A percentile compares a stretch with the other conserved stretches of the same genome.
Conservation (phyloP, 2,888 invertebrate genomes). For the Rhamphomyia laevipes region DNA sequence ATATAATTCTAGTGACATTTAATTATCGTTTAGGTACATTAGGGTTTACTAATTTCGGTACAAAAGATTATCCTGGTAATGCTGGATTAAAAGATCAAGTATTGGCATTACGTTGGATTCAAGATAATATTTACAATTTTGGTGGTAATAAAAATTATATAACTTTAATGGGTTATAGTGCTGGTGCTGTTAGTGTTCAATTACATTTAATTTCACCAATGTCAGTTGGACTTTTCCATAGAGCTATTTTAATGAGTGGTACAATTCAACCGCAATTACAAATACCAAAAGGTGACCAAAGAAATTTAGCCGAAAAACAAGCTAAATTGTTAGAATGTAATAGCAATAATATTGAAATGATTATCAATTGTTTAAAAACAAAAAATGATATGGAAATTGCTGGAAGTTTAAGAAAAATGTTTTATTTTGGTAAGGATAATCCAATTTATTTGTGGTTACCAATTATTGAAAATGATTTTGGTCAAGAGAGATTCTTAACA, state of each 20-base stretch:
- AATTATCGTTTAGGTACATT: constrained; percentile 49
- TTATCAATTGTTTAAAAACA: constrained; percentile 39
- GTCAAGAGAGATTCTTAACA: constrained; percentile 40
- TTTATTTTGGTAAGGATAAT: constrained; percentile 24
- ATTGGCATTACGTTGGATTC: constrained; percentile 41
- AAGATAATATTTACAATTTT: constrained; percentile 40
- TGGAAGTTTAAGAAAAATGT: constrained; percentile 19
- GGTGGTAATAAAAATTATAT: constrained; percentile 43
- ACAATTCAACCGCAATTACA: constrained; percentile 21
- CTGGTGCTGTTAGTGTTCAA: constrained; percentile 23
- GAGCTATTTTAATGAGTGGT: constrained; percentile 43
- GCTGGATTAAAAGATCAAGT: constrained; percentile 48
- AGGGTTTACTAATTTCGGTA: constrained; percentile 41
- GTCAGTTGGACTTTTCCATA: constrained; percentile 40
- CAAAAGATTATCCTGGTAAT: constrained; percentile 42
- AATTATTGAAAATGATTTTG: constrained; percentile 39
- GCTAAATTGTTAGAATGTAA: constrained; percentile 39
- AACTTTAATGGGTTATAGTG: constrained; percentile 40
- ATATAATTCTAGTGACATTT: constrained; percentile 47
- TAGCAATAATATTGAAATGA: constrained; percentile 29
- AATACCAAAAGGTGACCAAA: constrained; percentile 34
- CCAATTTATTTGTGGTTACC: constrained; percentile 36
- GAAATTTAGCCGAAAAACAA: constrained; percentile 38
- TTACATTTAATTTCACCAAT: constrained; percentile 32
- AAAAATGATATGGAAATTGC: constrained; percentile 17